phyloP scores from a whole-genome alignment of 2,113 vertebrate genomes.

The Osmerus mordax region DNA sequence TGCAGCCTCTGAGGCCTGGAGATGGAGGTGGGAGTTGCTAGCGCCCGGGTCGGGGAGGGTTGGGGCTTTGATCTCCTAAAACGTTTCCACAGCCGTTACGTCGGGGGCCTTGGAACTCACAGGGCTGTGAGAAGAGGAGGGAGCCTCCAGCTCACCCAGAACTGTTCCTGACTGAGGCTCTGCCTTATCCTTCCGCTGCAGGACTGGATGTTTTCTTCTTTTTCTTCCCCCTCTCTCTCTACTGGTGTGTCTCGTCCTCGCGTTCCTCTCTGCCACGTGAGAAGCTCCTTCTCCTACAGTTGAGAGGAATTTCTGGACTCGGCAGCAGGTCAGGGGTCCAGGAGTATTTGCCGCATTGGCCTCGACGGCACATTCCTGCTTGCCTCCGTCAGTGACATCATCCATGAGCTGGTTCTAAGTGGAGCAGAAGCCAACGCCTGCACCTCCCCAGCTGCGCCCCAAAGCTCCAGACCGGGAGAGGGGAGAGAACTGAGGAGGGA shows the following conservation, averaged over 20 bases:
- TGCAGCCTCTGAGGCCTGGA: neutral
- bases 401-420: neutral
- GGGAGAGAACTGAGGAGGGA: neutral
- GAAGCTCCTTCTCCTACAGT: neutral
- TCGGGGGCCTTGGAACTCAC: slow-evolving; percentile 23
- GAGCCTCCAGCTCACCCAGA: slow-evolving; percentile 19
- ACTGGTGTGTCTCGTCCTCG: neutral
- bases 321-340: neutral
- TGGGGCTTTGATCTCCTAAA: slow-evolving; percentile 62
- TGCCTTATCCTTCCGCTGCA: slow-evolving; percentile 24
- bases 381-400: neutral
- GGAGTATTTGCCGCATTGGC: neutral
- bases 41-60: slow-evolving; percentile 34
- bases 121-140: slow-evolving; percentile 39
- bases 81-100: slow-evolving; percentile 46
- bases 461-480: neutral
- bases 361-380: neutral
- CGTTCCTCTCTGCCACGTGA: neutral
- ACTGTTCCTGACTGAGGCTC: slow-evolving; percentile 19
- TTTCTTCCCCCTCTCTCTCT: slow-evolving; percentile 8
- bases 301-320: neutral
- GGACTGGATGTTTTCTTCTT: slow-evolving; percentile 27
- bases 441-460: neutral
- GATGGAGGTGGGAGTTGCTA: slow-evolving; percentile 26
- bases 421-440: neutral